Evolutionary conservation across 2,888 invertebrate species (phyloP).

Genomic region (Melanchra persicariae): DNA sequence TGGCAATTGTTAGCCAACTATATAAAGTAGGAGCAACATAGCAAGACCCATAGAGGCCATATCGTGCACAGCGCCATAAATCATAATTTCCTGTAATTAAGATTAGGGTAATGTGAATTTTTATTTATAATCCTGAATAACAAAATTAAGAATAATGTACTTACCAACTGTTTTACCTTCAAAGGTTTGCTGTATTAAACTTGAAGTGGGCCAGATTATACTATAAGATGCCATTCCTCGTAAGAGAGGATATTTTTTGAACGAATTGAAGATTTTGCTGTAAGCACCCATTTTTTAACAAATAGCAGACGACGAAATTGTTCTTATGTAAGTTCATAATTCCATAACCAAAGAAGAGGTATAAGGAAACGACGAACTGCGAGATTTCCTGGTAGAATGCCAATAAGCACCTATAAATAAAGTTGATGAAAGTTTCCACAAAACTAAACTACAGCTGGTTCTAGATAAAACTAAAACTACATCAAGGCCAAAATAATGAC

Average conservation of each 20-base stretch:
- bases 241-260: conserved; percentile 85
- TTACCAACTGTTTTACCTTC: conserved; percentile 92
- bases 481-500: conserved; percentile 31
- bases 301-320: conserved; percentile 26
- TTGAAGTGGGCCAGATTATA: conserved; percentile 94
- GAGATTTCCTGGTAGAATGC: conserved; percentile 70
- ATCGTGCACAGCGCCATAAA: conserved; percentile 93
- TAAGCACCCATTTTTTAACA: conserved; percentile 75
- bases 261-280: conserved; percentile 78
- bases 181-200: conserved; percentile 93
- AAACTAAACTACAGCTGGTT: conserved; percentile 29
- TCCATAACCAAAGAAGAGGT: conserved; percentile 56
- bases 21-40: conserved; percentile 96
- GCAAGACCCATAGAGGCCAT: conserved; percentile 94
- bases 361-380: conserved; percentile 60
- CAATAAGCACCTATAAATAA: conserved; percentile 64
- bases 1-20: conserved; percentile 94
- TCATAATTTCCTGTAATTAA: conserved; percentile 89
- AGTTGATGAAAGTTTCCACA: conserved; percentile 40
- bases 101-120: background rate
- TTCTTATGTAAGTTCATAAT: conserved; percentile 67
- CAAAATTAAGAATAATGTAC: conserved; percentile 56
- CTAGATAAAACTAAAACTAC: background rate
- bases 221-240: conserved; percentile 93
- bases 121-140: background rate